These are phyloP conservation scores for Oxyruncus cristatus DNA, from an alignment of 2,113 vertebrate species.

Conservation along the genomic window DNA sequence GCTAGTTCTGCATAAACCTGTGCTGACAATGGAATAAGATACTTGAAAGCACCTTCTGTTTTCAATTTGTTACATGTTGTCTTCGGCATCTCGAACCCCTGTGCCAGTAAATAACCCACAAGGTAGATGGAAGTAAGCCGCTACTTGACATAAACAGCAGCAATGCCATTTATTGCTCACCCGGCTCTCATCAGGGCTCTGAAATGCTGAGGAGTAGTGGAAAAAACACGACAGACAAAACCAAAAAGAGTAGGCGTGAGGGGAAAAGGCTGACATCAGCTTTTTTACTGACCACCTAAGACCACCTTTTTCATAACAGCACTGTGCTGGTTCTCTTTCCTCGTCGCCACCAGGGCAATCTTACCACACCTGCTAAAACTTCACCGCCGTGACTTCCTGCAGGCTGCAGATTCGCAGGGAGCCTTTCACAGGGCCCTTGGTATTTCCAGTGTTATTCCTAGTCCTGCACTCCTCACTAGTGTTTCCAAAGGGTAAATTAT, in stretches of 20 bases:
- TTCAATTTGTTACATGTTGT: background rate
- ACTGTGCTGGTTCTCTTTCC: background rate
- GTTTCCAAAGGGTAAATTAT: background rate
- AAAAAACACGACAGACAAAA: background rate
- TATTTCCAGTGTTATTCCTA: background rate
- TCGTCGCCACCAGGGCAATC: background rate
- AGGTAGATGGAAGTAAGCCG: background rate
- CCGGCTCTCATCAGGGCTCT: background rate
- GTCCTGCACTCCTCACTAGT: background rate
- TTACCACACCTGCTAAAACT: background rate
- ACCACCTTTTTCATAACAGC: rapidly evolving
- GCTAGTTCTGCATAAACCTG: background rate
- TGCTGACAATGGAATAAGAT: background rate
- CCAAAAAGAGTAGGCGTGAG: rapidly evolving
- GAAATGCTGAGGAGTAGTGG: background rate
- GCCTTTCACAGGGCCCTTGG: background rate
- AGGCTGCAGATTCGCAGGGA: rapidly evolving
- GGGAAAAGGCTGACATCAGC: background rate
- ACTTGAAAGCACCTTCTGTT: background rate
- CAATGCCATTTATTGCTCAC: background rate
- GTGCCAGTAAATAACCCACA: background rate
- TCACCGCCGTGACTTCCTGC: background rate
- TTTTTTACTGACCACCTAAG: background rate
- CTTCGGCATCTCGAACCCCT: background rate
- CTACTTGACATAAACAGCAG: background rate